Conservation (phyloP, 2,797 vertebrate species). For the Sitta carolinensis region DNA sequence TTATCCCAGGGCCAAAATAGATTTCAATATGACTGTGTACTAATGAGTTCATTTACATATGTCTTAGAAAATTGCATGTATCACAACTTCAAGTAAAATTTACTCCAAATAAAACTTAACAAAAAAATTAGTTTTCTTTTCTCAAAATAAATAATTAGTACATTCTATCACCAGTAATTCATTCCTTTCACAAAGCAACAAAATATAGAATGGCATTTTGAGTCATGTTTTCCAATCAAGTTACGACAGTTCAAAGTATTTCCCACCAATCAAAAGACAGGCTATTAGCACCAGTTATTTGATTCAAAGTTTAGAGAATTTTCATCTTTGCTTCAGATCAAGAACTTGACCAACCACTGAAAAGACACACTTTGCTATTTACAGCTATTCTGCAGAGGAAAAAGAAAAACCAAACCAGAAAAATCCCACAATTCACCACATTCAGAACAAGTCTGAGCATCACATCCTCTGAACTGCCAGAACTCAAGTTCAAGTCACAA, state of each 20-base stretch:
- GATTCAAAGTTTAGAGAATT: neutral
- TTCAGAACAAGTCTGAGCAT: neutral
- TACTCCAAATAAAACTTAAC: constrained; percentile 53
- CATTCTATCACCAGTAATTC: constrained; percentile 14
- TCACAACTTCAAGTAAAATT: constrained; percentile 54
- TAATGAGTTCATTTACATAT: constrained; percentile 76
- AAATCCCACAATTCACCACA: neutral
- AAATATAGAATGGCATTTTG: neutral
- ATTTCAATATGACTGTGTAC: constrained; percentile 46
- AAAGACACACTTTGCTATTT: neutral
- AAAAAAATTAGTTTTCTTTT: constrained; percentile 41
- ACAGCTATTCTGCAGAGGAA: neutral
- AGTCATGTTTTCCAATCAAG: neutral
- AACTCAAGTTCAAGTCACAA: neutral
- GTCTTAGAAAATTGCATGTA: constrained; percentile 62
- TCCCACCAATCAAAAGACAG: constrained; percentile 23
- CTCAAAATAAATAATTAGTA: constrained; percentile 53
- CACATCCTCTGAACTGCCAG: neutral
- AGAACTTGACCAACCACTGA: neutral
- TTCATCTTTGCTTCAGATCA: neutral
- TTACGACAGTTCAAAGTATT: neutral
- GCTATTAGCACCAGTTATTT: neutral
- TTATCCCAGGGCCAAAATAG: constrained; percentile 63
- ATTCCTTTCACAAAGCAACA: neutral
- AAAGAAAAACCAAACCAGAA: neutral